phyloP scores from a whole-genome alignment of 1,140 invertebrate species.

The Glomeris maerens region DNA sequence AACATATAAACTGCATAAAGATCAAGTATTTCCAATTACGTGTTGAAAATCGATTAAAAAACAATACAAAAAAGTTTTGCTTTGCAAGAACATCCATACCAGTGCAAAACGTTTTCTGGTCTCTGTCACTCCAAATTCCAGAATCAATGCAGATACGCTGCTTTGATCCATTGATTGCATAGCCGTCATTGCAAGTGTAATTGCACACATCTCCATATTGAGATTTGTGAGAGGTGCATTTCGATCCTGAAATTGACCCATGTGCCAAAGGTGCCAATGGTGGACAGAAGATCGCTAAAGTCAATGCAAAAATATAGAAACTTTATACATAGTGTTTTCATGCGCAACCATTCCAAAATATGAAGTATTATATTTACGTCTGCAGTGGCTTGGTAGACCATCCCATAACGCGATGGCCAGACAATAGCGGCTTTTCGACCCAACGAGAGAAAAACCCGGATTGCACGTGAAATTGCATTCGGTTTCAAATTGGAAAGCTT shows the following conservation, averaged over 20 bases:
- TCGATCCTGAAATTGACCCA: conserved; percentile 35
- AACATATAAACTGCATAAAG: too few relatives aligned
- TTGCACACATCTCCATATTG: conserved; percentile 39
- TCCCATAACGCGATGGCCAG: conserved; percentile 53
- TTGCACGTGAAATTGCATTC: conserved; percentile 49
- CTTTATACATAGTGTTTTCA: not conserved
- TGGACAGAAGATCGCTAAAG: conserved; percentile 41
- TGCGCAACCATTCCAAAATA: too few relatives aligned
- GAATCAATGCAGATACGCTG: conserved; percentile 32
- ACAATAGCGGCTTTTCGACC: conserved; percentile 48
- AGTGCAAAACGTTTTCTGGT: conserved; percentile 32
- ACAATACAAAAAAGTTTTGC: too few relatives aligned
- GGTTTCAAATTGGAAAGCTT: conserved; percentile 45
- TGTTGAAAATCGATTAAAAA: too few relatives aligned
- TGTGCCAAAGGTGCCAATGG: conserved; percentile 34
- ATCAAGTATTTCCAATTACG: too few relatives aligned
- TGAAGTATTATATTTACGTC: conserved; percentile 35
- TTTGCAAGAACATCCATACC: conserved; percentile 30
- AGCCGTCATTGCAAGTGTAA: conserved; percentile 41
- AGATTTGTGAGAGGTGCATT: conserved; percentile 34
- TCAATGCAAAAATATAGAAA: conserved; percentile 12
- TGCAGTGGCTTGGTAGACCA: conserved; percentile 47
- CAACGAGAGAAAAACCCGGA: conserved; percentile 45
- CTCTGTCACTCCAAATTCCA: conserved; percentile 36
- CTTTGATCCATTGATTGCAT: conserved; percentile 35